Percentiles rank a stretch among this genome's conserved stretches.
phyloP scores from a whole-genome alignment of 2,797 vertebrate species.

The Hoplostethus mediterraneus region DNA sequence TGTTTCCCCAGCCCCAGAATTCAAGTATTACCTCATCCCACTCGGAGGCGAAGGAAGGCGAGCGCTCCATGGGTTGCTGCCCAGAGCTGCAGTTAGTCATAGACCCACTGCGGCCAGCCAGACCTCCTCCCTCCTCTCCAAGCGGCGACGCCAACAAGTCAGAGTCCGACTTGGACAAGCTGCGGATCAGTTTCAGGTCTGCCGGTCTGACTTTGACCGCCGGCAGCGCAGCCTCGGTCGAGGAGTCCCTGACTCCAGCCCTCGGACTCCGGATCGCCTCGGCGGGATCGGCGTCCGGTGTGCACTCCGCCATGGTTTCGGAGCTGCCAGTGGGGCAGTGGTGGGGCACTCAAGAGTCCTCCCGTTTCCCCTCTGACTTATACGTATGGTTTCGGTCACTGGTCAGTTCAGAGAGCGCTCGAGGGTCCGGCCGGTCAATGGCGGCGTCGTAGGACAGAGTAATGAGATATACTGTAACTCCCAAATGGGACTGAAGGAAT shows the following conservation, averaged over 20 bases:
- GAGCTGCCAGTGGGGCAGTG: slow-evolving; percentile 28
- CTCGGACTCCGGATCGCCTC: slow-evolving; percentile 64
- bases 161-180: slow-evolving; percentile 96
- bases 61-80: slow-evolving; percentile 91
- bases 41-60: slow-evolving; percentile 95
- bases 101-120: slow-evolving; percentile 92
- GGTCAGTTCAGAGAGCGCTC: slow-evolving; percentile 38
- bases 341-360: slow-evolving; percentile 32
- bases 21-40: slow-evolving; percentile 95
- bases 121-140: slow-evolving; percentile 90
- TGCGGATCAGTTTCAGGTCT: slow-evolving; percentile 92
- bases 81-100: slow-evolving; percentile 91
- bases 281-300: slow-evolving; percentile 72
- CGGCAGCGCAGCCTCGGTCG: slow-evolving; percentile 46
- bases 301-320: slow-evolving; percentile 76
- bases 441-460: slow-evolving; percentile 34
- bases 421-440: slow-evolving; percentile 13
- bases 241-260: slow-evolving; percentile 57
- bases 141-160: slow-evolving; percentile 92
- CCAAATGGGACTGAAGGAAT: slow-evolving; percentile 3
- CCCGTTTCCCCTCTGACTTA: slow-evolving; percentile 43
- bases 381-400: not conserved
- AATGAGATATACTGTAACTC: slow-evolving; percentile 7
- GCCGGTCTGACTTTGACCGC: slow-evolving; percentile 84
- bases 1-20: slow-evolving; percentile 53